These are phyloP conservation scores for Ephialtes manifestator DNA, from an alignment of 2,888 invertebrate genomes.

Conservation along the genomic window DNA sequence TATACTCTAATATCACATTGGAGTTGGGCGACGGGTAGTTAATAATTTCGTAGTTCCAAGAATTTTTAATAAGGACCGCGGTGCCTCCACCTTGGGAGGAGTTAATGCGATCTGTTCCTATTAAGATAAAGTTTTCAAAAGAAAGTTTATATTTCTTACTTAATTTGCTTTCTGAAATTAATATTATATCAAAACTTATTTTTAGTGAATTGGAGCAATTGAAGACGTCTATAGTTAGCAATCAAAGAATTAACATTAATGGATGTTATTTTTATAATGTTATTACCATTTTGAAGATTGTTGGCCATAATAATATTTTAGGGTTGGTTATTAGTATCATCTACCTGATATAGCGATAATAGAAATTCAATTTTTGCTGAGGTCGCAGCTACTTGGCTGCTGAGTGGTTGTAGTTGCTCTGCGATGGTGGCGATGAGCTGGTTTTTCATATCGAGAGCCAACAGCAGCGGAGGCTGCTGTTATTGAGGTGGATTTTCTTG, in stretches of 20 bases:
- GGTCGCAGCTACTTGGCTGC: not conserved
- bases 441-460: not conserved
- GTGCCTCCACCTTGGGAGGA: conserved; percentile 64
- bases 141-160: conserved; percentile 29
- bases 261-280: conserved; percentile 28
- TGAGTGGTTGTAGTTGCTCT: not conserved
- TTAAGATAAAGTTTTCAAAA: conserved; percentile 11
- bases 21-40: not conserved
- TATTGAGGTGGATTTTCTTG: not conserved
- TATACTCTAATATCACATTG: conserved; percentile 43
- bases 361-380: conserved; percentile 20
- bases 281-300: conserved; percentile 40
- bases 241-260: conserved; percentile 34
- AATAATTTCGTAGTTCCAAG: conserved; percentile 17
- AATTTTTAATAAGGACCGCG: conserved; percentile 57
- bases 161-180: conserved; percentile 51
- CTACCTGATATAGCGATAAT: not conserved
- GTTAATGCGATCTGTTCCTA: conserved; percentile 35
- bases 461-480: not conserved
- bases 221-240: conserved; percentile 10
- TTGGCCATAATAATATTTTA: not conserved
- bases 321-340: too few relatives aligned
- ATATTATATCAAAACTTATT: conserved; percentile 22
- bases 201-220: conserved; percentile 19
- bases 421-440: not conserved